Conservation (phyloP, 2,113 vertebrate species). For the Nannobrachium achirus region DNA sequence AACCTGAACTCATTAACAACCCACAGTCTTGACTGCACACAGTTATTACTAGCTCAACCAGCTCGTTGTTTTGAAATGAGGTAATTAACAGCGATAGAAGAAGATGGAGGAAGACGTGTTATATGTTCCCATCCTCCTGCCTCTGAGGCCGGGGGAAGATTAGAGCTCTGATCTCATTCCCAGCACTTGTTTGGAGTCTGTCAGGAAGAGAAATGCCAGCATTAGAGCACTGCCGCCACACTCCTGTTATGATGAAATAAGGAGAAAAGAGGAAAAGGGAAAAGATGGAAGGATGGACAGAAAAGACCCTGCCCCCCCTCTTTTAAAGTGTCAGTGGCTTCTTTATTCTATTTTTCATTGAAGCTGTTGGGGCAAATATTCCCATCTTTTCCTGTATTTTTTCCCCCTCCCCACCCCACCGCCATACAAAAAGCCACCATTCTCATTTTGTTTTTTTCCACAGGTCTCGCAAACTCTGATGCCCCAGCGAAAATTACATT, state of each 20-base stretch:
- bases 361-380: conserved; percentile 92
- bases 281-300: conserved; percentile 74
- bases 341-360: conserved; percentile 95
- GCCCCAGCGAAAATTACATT: conserved; percentile 97
- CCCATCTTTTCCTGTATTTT: conserved; percentile 92
- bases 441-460: conserved; percentile 89
- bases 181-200: conserved; percentile 98
- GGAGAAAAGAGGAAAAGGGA: conserved; percentile 78
- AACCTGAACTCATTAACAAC: not conserved
- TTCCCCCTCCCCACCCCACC: conserved; percentile 78
- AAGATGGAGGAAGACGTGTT: conserved; percentile 85
- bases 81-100: conserved; percentile 93
- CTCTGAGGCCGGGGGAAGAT: conserved; percentile 95
- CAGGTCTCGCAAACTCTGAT: conserved; percentile 95
- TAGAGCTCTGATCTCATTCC: conserved; percentile 98
- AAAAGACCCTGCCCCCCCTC: conserved; percentile 64
- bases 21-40: not conserved
- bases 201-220: conserved; percentile 99
- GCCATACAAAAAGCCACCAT: conserved; percentile 80
- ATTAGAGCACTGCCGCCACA: conserved; percentile 96
- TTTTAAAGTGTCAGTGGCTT: conserved; percentile 81
- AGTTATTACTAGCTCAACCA: not conserved
- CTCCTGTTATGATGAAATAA: conserved; percentile 99
- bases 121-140: conserved; percentile 84
- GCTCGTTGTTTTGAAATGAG: conserved; percentile 86